Conservation (phyloP, 2,797 vertebrate species). For the Gymnothorax reevesii region DNA sequence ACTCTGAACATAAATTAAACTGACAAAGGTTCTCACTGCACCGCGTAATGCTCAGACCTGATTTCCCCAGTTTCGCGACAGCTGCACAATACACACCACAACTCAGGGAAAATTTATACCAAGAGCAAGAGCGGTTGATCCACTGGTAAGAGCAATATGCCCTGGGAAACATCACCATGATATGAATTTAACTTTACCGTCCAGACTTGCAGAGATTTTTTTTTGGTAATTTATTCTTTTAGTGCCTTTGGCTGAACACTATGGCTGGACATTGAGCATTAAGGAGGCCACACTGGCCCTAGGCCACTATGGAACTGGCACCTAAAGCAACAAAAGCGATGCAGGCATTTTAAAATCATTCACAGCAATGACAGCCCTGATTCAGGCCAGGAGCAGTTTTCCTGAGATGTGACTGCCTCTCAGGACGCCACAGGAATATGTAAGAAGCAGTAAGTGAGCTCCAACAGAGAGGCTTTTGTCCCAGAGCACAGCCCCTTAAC, state of each 20-base stretch:
- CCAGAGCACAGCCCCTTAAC: background rate
- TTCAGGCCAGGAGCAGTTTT: background rate
- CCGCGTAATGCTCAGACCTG: background rate
- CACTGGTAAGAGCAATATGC: too few species aligned
- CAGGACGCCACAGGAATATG: conserved; percentile 15
- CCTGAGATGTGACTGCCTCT: background rate
- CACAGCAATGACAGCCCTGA: background rate
- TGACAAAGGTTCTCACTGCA: background rate
- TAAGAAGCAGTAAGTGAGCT: conserved; percentile 3
- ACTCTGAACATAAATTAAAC: background rate
- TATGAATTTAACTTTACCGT: too few species aligned
- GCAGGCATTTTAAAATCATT: background rate
- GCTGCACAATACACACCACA: background rate
- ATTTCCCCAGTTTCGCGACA: background rate
- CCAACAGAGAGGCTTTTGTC: conserved; percentile 28
- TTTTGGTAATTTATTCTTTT: too few species aligned
- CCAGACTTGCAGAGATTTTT: too few species aligned
- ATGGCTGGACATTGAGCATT: too few species aligned
- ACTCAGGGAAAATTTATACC: background rate
- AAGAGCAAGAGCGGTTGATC: background rate
- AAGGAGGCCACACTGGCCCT: background rate
- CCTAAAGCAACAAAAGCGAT: background rate
- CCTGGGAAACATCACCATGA: too few species aligned
- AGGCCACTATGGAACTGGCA: background rate
- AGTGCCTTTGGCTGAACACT: too few species aligned